These are phyloP conservation scores for Formica selysi DNA, from an alignment of 1,140 invertebrate genomes.

Conservation along the genomic window DNA sequence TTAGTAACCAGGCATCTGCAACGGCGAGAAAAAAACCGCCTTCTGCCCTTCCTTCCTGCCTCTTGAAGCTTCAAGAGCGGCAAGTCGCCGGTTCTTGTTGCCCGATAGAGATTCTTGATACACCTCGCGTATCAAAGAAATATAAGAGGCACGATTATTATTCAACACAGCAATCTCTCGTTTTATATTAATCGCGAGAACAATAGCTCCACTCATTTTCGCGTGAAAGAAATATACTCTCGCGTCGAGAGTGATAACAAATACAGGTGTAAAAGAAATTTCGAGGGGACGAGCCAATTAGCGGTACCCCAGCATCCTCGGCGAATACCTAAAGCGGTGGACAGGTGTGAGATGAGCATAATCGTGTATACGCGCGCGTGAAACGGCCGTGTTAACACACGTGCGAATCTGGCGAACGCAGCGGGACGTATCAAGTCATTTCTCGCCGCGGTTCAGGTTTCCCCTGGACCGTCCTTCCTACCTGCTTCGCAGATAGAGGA, in stretches of 20 bases:
- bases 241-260: neutral
- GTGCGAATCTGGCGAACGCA: constrained; percentile 57
- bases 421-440: constrained; percentile 61
- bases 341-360: constrained; percentile 67
- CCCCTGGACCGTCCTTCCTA: constrained; percentile 40
- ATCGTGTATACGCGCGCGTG: constrained; percentile 49
- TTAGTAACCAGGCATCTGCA: constrained; percentile 78
- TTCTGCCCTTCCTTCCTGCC: constrained; percentile 9
- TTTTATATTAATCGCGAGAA: constrained; percentile 29
- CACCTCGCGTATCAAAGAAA: neutral
- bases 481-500: neutral
- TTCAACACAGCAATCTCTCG: neutral
- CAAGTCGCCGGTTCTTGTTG: constrained; percentile 63
- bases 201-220: neutral
- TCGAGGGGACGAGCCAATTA: constrained; percentile 79
- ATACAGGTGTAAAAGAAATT: constrained; percentile 74
- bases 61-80: constrained; percentile 47
- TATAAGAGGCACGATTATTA: neutral
- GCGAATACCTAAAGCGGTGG: constrained; percentile 22
- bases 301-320: constrained; percentile 65
- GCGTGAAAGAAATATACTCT: neutral
- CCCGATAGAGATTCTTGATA: constrained; percentile 41
- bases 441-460: constrained; percentile 41
- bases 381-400: constrained; percentile 71
- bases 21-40: constrained; percentile 65